A percentile compares a stretch with the other conserved stretches of the same genome.
Conservation (phyloP, 2,888 invertebrate species). For the Exocentrus adspersus region DNA sequence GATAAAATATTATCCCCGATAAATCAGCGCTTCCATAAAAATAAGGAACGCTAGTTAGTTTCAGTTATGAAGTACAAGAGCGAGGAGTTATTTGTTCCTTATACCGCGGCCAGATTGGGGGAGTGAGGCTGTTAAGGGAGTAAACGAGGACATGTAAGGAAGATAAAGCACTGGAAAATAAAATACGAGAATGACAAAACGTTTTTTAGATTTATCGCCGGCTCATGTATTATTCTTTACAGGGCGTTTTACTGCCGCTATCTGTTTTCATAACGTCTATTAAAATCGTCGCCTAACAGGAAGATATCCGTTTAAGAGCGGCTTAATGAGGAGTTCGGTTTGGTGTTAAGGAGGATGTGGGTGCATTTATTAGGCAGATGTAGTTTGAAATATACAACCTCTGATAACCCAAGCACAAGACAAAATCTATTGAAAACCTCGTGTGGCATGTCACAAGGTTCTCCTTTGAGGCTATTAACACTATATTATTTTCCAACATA, state of each 20-base stretch:
- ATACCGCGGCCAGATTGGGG: slow-evolving; percentile 46
- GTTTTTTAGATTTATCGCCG: slow-evolving; percentile 54
- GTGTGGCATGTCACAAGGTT: too few species aligned
- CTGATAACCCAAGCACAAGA: too few species aligned
- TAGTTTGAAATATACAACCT: too few species aligned
- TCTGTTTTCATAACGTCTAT: slow-evolving; percentile 3
- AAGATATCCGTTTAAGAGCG: too few species aligned
- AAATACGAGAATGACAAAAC: slow-evolving; percentile 61
- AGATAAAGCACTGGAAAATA: slow-evolving; percentile 62
- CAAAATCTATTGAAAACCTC: too few species aligned
- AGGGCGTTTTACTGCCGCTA: background rate
- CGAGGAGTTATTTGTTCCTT: slow-evolving; percentile 46
- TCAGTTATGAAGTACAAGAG: slow-evolving; percentile 50
- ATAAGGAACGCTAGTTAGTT: slow-evolving; percentile 53
- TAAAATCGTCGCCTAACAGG: too few species aligned
- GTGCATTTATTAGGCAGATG: too few species aligned
- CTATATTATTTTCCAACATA: too few species aligned
- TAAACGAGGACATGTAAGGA: slow-evolving; percentile 60
- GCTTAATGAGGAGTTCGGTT: too few species aligned
- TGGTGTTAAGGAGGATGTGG: too few species aligned
- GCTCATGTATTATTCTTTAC: slow-evolving; percentile 37
- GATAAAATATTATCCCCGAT: slow-evolving; percentile 35
- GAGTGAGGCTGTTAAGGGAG: slow-evolving; percentile 48
- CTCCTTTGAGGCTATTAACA: too few species aligned
- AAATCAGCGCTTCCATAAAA: slow-evolving; percentile 50